phyloP scores from a whole-genome alignment of 2,888 invertebrate genomes.

The Lycia hirtaria region DNA sequence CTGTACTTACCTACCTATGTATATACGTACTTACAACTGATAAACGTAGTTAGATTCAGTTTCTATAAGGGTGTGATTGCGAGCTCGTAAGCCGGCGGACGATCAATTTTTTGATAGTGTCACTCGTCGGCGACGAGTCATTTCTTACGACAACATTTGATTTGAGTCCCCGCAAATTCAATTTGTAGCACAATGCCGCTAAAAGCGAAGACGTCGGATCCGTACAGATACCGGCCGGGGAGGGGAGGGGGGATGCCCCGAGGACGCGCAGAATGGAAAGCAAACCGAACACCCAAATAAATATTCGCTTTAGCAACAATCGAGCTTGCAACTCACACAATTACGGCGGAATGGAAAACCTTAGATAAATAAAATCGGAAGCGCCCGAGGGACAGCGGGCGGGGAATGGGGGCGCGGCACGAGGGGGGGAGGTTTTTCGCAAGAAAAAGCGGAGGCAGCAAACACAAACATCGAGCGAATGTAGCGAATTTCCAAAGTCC shows the following conservation, averaged over 20 bases:
- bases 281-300: slow-evolving; percentile 79
- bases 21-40: slow-evolving; percentile 1
- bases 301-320: slow-evolving; percentile 83
- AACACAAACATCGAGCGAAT: slow-evolving; percentile 78
- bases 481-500: slow-evolving; percentile 82
- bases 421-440: slow-evolving; percentile 60
- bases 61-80: slow-evolving; percentile 30
- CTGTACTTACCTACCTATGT: no score
- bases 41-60: slow-evolving; percentile 19
- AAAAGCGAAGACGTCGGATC: slow-evolving; percentile 40
- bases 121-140: slow-evolving; percentile 73
- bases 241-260: slow-evolving; percentile 29
- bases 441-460: slow-evolving; percentile 76
- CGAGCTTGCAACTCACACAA: slow-evolving; percentile 81
- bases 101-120: slow-evolving; percentile 84
- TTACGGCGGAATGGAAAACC: slow-evolving; percentile 82
- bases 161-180: slow-evolving; percentile 78
- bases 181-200: slow-evolving; percentile 74
- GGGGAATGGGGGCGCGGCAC: slow-evolving; percentile 27
- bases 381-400: slow-evolving; percentile 54
- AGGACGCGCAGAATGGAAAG: slow-evolving; percentile 62
- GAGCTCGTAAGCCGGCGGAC: slow-evolving; percentile 44
- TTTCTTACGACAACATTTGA: slow-evolving; percentile 80
- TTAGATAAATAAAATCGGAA: slow-evolving; percentile 83
- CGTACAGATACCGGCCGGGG: slow-evolving; percentile 26